Base-by-base conservation (phyloP, 37 sponge, comb jelly and placozoan genomes). In the Tethya wilhelma region DNA sequence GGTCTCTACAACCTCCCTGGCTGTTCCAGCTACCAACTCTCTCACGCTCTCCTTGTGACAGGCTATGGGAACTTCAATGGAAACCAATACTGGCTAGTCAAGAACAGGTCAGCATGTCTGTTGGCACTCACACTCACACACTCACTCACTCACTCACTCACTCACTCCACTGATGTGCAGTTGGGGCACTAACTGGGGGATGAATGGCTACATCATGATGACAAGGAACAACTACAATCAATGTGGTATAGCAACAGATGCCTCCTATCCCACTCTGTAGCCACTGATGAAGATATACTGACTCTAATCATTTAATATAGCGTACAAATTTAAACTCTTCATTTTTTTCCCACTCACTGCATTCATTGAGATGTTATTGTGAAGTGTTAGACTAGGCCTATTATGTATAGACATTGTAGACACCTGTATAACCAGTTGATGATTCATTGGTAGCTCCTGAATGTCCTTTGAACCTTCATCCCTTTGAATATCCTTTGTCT, bases 231-330 rank as follows among this genome's bases (percentile, higher is more conserved):
- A 75, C 14, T 80, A 71, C 57, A 90, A 90, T 74, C 84, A 81
- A 30, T 90, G 91, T 80, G 91, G 91, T 0, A 85, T 90, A 36
- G 85, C 91, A 38, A 83, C 91, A 9, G 80, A 79, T 75, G 91
- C 91, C 66, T 79, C 81, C 67, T 90, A 67, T 58, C 91, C 91
- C 22, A 87, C 69, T 38, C 67, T 83, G 25, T 83, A 73, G 66
- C 26, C 14, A 8, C 4, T 31, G 23, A 12, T 30, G 4, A 29
- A 30, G 62, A 19, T 49, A 49, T 49, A 49, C 9, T 17, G 17
- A 49, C 55, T n/a, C n/a, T n/a, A n/a, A n/a, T n/a, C n/a, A n/a
- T n/a, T n/a, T n/a, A n/a, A n/a, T n/a, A n/a, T n/a, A n/a, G n/a
- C n/a, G n/a, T n/a, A n/a, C n/a, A n/a, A n/a, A n/a, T n/a, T n/a